Evolutionary conservation across 2,888 invertebrate genomes (phyloP), one percentile per base, ranked within the genome.

Genomic region (Drosophila quinaria): DNA sequence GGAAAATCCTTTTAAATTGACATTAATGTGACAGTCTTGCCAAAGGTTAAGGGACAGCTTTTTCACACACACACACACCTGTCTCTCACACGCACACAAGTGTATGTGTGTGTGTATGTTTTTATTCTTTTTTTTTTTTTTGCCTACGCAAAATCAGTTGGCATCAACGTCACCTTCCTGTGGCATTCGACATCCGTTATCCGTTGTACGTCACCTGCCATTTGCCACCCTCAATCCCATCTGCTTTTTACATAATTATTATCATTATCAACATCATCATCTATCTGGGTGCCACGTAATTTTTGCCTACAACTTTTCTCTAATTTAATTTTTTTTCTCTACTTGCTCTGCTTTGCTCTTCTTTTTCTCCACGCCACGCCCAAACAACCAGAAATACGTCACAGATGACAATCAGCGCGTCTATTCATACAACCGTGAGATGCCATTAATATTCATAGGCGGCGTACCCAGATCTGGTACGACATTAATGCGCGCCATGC

Each of bases 401-500:
- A 92, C 94, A 73, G 95, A 95, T 54, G 92, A 94, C 67, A 95
- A 96, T 92, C 94, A 94, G 83, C 95, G 95, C 91, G 93, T 94
- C 62, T 96, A 96, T 93, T 94, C 95, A 68, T 97, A 97, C 93
- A 96, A 97, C 92, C 95, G 97, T 88, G 95, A 96, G 85, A 97
- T 98, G 96, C 98, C 98, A 86, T 94, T 98, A 84, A 97, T 98
- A 92, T 98, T 98, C 94, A 98, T 99, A 92, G 99, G 99, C 67
- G 99, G 99, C 74, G 98, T 99, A 91, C 99, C 99, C 64, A 95
- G 99, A 86, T 98, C 98, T 55, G 99, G 99, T 60, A 99, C 99
- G 47, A 99, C 99, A 72, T 94, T 99, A 83, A 98, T 98, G 97
- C 95, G 99, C 90, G 98, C 98, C 77, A 98, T 99, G 97, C 94